phyloP scores from a whole-genome alignment of 2,888 invertebrate genomes.

The Hypena proboscidalis region DNA sequence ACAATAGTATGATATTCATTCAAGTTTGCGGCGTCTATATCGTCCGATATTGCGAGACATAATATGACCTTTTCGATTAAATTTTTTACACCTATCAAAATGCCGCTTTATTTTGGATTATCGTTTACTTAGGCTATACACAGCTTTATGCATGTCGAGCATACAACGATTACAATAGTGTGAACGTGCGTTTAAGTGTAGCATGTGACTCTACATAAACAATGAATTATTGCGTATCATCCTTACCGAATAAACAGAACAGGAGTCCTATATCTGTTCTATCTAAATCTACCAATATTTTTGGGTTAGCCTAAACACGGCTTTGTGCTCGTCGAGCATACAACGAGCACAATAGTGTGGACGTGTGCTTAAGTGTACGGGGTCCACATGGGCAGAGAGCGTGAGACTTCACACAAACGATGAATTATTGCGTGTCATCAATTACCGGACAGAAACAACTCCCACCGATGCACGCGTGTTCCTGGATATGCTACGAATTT shows the following conservation, averaged over 20 bases:
- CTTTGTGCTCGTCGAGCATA: too few relatives aligned
- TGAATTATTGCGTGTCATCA: conserved; percentile 81
- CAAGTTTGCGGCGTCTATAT: too few relatives aligned
- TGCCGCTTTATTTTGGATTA: too few relatives aligned
- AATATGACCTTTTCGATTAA: too few relatives aligned
- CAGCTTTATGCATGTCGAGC: too few relatives aligned
- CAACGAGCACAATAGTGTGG: conserved; percentile 4
- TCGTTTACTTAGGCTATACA: too few relatives aligned
- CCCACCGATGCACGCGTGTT: conserved; percentile 39
- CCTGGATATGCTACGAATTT: conserved; percentile 40
- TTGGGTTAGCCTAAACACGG: too few relatives aligned
- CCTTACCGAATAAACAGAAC: conserved; percentile 75
- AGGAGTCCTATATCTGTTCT: too few relatives aligned
- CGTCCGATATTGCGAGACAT: too few relatives aligned
- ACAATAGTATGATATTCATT: too few relatives aligned
- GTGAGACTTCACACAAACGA: conserved; percentile 79
- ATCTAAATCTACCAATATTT: too few relatives aligned
- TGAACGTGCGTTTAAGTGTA: conserved; percentile 40
- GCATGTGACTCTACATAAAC: conserved; percentile 79
- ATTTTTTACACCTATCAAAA: too few relatives aligned
- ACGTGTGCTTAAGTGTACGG: conserved; percentile 38
- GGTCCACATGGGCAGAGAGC: conserved; percentile 46
- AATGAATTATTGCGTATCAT: conserved; percentile 81
- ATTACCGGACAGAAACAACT: conserved; percentile 73
- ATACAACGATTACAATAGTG: conserved; percentile 1